Conservation (phyloP, 2,113 vertebrate species). For the Prionailurus bengalensis region DNA sequence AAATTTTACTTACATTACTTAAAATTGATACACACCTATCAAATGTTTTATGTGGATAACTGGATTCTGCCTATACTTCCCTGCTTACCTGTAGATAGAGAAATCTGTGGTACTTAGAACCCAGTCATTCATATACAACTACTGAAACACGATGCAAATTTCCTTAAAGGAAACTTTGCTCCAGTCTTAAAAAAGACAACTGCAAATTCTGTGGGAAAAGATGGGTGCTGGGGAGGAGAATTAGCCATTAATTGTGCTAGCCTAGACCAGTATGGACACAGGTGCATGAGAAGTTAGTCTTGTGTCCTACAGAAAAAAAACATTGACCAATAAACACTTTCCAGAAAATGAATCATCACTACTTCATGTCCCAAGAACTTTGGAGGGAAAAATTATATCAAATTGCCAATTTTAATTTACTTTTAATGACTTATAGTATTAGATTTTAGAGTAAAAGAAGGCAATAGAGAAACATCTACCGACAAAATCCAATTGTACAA, state of each 20-base stretch:
- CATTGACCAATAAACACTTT: constrained; percentile 30
- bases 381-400: constrained; percentile 8
- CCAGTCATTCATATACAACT: not conserved
- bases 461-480: not conserved
- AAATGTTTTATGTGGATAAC: constrained; percentile 26
- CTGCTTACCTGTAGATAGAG: not conserved
- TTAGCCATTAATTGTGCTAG: not conserved
- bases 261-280: not conserved
- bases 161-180: not conserved
- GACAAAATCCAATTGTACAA: constrained; percentile 14
- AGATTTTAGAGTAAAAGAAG: constrained; percentile 47
- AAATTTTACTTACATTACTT: constrained; percentile 42
- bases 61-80: not conserved
- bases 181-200: not conserved
- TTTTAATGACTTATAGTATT: constrained; percentile 31
- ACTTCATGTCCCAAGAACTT: constrained; percentile 23
- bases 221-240: not conserved
- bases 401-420: constrained; percentile 60
- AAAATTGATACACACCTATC: not conserved
- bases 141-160: constrained; percentile 20
- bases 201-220: constrained; percentile 12
- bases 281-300: not conserved
- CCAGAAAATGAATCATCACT: constrained; percentile 28
- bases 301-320: constrained; percentile 17
- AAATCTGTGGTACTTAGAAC: constrained; percentile 43